Base-by-base conservation (phyloP, 2,797 vertebrate species). In the Danio albolineatus region DNA sequence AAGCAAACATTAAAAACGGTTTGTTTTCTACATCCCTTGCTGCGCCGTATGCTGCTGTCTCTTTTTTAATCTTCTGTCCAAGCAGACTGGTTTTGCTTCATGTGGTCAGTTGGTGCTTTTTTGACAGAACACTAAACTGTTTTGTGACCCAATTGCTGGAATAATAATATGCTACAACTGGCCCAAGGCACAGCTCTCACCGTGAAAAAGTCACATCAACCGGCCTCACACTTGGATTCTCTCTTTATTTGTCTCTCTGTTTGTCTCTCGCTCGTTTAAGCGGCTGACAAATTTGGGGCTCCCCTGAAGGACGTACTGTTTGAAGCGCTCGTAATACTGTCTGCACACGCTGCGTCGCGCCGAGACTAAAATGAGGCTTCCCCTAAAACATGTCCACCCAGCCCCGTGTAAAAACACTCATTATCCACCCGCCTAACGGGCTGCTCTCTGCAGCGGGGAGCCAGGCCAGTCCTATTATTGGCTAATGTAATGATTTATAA, bases 301-400 rank as follows among this genome's bases (percentile, higher is more conserved):
- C 36, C n/a, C 71, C 62, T 69, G 77, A 87, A 86, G 80, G 62
- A 83, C 44, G 51, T 85, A 80, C 7, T 5, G 21, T 57, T 65
- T 60, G 43, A 76, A 75, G 49, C n/a, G 21, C 43, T 44, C 1
- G 7, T 12, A 9, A 21, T 56, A 36, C 57, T 72, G 59, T 75
- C 57, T 78, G 71, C 51, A 19, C 76, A 66, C n/a, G 83, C 75
- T 46, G 88, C 76, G 83, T 71, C 44, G 57, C n/a, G 73, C 79
- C 70, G 36, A 73, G 72, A 76, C 74, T 76, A 89, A 86, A 82
- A 84, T 4, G 73, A 81, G 85, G 81, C 85, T 86, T 85, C 77
- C 78, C 88, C 69, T 56, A 85, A 91, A 93, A 93, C 92, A 93
- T 93, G 92, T 93, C 93, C 92, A 90, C 93, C 93, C 93, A 92